Percentiles rank a stretch among this genome's conserved stretches.
Evolutionary conservation across 2,888 invertebrate species (phyloP).

Genomic region (Drosophila barbarae): DNA sequence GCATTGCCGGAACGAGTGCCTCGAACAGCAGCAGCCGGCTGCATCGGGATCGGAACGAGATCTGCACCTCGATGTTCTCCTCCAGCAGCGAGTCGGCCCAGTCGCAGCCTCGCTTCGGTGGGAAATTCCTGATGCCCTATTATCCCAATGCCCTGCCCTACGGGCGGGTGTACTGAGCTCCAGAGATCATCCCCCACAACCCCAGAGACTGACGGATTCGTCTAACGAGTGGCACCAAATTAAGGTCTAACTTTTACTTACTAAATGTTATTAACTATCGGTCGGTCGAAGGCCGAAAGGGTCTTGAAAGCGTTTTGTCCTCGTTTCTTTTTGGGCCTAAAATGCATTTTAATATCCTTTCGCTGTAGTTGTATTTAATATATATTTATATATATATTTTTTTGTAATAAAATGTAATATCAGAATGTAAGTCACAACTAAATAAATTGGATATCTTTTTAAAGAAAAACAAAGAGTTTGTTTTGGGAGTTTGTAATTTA

Average conservation of each 20-base stretch:
- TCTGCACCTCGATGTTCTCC: constrained; percentile 78
- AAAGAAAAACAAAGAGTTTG: background rate
- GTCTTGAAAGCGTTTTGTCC: constrained; percentile 38
- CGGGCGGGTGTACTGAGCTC: constrained; percentile 77
- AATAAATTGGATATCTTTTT: background rate
- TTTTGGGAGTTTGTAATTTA: background rate
- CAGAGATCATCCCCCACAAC: background rate
- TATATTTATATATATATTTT: background rate
- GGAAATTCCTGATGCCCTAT: constrained; percentile 78
- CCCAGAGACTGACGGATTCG: constrained; percentile 60
- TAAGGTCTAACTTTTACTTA: constrained; percentile 26
- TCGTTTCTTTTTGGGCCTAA: background rate
- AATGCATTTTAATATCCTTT: constrained; percentile 41
- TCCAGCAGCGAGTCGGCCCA: constrained; percentile 79
- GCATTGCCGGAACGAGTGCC: constrained; percentile 49
- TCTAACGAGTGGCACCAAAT: constrained; percentile 42
- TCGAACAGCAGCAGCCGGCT: constrained; percentile 68
- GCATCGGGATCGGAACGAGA: constrained; percentile 68
- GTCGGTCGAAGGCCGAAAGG: constrained; percentile 19
- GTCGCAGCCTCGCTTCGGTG: constrained; percentile 76
- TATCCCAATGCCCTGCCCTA: constrained; percentile 78
- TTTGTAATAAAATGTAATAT: constrained; percentile 3
- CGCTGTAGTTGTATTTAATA: constrained; percentile 16
- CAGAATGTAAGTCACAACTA: constrained; percentile 1
- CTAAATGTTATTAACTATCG: background rate